A percentile compares a stretch with the other conserved stretches of the same genome.
These are phyloP conservation scores for Tromatobia lineatoria DNA, from an alignment of 2,888 invertebrate genomes.

Conservation along the genomic window DNA sequence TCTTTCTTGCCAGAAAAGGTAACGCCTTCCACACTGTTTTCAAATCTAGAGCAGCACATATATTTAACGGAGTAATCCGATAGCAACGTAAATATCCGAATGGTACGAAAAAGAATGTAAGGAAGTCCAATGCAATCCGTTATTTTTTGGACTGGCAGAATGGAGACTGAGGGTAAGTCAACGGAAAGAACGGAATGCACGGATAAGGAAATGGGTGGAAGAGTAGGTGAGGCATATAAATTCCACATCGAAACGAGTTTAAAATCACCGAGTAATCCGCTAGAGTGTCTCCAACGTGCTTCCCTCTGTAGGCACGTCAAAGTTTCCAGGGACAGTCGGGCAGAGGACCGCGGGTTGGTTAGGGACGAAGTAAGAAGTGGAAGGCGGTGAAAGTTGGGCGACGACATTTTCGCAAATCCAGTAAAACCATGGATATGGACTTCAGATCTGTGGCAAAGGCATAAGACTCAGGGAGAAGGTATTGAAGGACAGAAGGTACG, in stretches of 20 bases:
- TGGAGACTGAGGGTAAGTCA: constrained; percentile 1
- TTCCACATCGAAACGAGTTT: constrained; percentile 82
- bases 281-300: constrained; percentile 69
- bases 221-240: constrained; percentile 73
- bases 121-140: constrained; percentile 59
- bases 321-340: constrained; percentile 58
- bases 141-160: constrained; percentile 48
- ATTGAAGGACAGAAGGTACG: constrained; percentile 14
- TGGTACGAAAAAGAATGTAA: constrained; percentile 41
- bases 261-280: constrained; percentile 76
- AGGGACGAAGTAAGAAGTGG: constrained; percentile 12
- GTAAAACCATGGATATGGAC: constrained; percentile 40
- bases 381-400: constrained; percentile 55
- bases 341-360: constrained; percentile 39
- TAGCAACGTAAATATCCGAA: constrained; percentile 33
- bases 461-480: constrained; percentile 11
- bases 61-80: background rate
- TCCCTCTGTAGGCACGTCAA: constrained; percentile 63
- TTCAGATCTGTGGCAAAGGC: constrained; percentile 43
- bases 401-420: constrained; percentile 48
- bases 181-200: constrained; percentile 52
- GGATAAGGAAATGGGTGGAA: constrained; percentile 46
- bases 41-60: constrained; percentile 12
- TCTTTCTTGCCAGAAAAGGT: constrained; percentile 18
- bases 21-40: constrained; percentile 28